These are phyloP conservation scores for Aporophyla nigra DNA, from an alignment of 2,888 invertebrate genomes.

Conservation along the genomic window DNA sequence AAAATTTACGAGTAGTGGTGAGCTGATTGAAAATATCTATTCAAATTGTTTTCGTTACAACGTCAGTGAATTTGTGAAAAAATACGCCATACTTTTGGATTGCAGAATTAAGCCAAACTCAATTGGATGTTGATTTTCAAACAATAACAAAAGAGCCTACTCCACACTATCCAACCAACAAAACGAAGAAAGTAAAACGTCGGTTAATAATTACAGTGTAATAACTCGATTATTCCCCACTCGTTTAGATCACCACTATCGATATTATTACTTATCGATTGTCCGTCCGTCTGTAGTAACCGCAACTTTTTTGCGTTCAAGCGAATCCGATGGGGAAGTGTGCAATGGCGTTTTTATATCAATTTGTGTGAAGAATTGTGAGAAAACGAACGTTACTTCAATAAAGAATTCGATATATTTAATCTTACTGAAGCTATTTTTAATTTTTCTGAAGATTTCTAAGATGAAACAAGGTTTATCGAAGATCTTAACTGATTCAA, in stretches of 20 bases:
- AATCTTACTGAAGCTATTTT: constrained; percentile 34
- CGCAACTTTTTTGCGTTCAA: constrained; percentile 65
- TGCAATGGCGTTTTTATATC: constrained; percentile 35
- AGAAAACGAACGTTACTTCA: constrained; percentile 18
- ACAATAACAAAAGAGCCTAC: constrained; percentile 29
- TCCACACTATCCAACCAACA: constrained; percentile 62
- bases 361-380: constrained; percentile 36
- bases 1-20: not conserved
- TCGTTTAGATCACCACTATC: constrained; percentile 70
- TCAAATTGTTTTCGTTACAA: no score
- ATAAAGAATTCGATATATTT: constrained; percentile 48
- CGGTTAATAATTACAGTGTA: constrained; percentile 84
- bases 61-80: no score
- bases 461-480: constrained; percentile 25
- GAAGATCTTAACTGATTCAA: constrained; percentile 21
- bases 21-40: not conserved
- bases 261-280: constrained; percentile 73
- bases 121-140: not conserved
- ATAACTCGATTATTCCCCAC: constrained; percentile 71
- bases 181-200: constrained; percentile 78
- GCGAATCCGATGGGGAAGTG: constrained; percentile 54
- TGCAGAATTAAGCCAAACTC: not conserved
- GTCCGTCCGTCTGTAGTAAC: constrained; percentile 65
- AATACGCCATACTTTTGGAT: no score
- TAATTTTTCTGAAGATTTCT: constrained; percentile 20